These are phyloP conservation scores for Pantala flavescens DNA, from an alignment of 1,140 invertebrate species.

Conservation along the genomic window DNA sequence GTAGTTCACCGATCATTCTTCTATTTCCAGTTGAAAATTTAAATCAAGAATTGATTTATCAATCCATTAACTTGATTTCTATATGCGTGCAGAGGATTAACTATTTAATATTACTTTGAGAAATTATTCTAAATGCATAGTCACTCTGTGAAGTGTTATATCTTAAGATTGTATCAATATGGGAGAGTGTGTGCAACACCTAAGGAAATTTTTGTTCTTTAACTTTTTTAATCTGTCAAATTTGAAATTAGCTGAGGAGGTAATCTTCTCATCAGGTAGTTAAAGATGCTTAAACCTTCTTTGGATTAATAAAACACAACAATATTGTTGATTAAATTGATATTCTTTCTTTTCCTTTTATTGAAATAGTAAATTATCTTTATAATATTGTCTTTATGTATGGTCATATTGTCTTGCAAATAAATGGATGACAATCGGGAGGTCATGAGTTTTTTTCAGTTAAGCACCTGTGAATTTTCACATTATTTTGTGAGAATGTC, in stretches of 20 bases:
- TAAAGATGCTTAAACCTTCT: no score
- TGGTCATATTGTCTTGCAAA: no score
- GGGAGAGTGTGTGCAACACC: neutral
- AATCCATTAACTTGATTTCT: neutral
- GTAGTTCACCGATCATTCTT: neutral
- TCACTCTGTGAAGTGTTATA: neutral
- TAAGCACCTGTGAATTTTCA: no score
- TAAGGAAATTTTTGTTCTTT: neutral
- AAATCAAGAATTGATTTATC: neutral
- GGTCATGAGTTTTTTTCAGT: no score
- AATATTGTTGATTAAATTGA: no score
- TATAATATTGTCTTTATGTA: no score
- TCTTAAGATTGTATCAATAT: neutral
- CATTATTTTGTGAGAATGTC: no score
- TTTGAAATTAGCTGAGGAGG: neutral
- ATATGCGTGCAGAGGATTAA: neutral
- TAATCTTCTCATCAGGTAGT: neutral
- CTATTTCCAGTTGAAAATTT: neutral
- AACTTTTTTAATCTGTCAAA: constrained; percentile 8
- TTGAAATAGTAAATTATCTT: no score
- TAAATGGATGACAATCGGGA: no score
- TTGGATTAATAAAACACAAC: no score
- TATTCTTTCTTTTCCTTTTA: no score
- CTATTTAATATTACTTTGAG: neutral
- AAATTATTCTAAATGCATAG: constrained; percentile 1